phyloP scores from a whole-genome alignment of 2,113 vertebrate species.

The Mandrillus leucophaeus region DNA sequence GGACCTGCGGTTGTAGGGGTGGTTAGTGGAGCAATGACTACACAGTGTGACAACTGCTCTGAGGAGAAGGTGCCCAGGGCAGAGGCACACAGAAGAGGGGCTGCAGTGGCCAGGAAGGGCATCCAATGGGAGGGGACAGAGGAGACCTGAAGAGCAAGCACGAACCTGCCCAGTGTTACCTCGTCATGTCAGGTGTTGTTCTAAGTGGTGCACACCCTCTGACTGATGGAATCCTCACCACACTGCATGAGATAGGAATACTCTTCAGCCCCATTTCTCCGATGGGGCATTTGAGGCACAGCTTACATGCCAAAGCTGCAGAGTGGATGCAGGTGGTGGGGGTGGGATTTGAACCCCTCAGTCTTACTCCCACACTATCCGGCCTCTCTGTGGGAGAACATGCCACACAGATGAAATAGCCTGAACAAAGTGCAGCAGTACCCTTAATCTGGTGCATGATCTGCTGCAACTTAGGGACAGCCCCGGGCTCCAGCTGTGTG shows the following conservation, averaged over 20 bases:
- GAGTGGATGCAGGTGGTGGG: too few relatives aligned
- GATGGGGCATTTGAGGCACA: neutral
- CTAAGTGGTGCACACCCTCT: fast-evolving
- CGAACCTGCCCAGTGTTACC: neutral
- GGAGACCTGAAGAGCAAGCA: neutral
- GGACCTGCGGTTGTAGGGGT: neutral
- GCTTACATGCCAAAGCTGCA: neutral
- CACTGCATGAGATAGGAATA: too few relatives aligned
- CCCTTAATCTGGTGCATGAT: neutral
- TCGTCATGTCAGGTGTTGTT: neutral
- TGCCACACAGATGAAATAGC: neutral
- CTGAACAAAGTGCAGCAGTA: neutral
- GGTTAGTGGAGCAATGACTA: fast-evolving
- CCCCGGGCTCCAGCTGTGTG: neutral
- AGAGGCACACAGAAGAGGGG: neutral
- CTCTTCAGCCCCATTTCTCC: neutral
- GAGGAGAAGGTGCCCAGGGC: neutral
- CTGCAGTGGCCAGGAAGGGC: too few relatives aligned
- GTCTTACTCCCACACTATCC: fast-evolving
- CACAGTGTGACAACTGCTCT: fast-evolving
- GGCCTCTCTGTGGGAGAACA: neutral
- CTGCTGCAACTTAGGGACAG: too few relatives aligned
- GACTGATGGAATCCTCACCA: neutral
- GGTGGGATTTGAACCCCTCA: neutral
- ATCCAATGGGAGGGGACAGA: neutral